These are phyloP conservation scores for Heliangelus exortis DNA, from an alignment of 2,797 vertebrate species.

Conservation along the genomic window DNA sequence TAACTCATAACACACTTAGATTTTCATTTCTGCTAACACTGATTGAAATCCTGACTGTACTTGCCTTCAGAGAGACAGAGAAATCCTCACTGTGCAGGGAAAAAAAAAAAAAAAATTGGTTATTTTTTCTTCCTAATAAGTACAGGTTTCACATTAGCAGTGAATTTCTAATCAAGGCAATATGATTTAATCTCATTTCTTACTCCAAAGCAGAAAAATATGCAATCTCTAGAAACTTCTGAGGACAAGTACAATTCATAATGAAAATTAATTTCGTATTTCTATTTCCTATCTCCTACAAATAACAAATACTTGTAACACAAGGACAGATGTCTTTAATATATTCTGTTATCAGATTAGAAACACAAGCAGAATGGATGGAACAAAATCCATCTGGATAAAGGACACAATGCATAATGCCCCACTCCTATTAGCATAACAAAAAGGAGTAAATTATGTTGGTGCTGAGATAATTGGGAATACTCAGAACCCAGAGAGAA, in stretches of 20 bases:
- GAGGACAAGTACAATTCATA: slow-evolving; percentile 55
- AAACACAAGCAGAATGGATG: slow-evolving; percentile 25
- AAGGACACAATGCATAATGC: neutral
- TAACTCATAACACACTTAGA: neutral
- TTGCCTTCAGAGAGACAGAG: slow-evolving; percentile 41
- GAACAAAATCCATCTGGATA: slow-evolving; percentile 12
- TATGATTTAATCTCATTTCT: slow-evolving; percentile 65
- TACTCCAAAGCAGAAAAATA: slow-evolving; percentile 45
- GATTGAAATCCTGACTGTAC: slow-evolving; percentile 54
- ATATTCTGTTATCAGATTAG: slow-evolving; percentile 41
- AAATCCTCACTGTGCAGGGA: neutral
- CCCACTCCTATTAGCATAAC: slow-evolving; percentile 7
- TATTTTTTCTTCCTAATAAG: neutral
- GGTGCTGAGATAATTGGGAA: neutral
- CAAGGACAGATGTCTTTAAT: slow-evolving; percentile 44
- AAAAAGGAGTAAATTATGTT: slow-evolving; percentile 18
- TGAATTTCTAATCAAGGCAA: slow-evolving; percentile 64
- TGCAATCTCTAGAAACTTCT: slow-evolving; percentile 53
- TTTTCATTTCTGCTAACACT: slow-evolving; percentile 5
- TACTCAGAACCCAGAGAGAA: neutral
- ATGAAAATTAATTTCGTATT: slow-evolving; percentile 64
- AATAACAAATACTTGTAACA: slow-evolving; percentile 64
- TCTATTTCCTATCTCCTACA: slow-evolving; percentile 48
- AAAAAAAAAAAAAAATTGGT: neutral
- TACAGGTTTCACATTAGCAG: slow-evolving; percentile 37